Percentiles rank a stretch among this genome's conserved stretches.
These are phyloP conservation scores for Papilio xuthus DNA, from an alignment of 1,140 invertebrate species.

Conservation along the genomic window DNA sequence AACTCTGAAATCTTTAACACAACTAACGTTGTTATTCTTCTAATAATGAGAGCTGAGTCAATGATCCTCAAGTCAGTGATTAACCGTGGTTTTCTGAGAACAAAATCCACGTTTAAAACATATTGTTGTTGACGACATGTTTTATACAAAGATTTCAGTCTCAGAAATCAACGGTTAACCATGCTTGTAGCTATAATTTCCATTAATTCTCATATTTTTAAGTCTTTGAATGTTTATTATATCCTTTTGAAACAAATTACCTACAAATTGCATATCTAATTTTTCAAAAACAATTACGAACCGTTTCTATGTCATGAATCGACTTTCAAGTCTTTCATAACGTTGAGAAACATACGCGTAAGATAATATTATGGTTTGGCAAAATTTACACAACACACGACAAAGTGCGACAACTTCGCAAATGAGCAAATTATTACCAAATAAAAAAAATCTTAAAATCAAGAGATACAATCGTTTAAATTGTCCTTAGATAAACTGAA, in stretches of 20 bases:
- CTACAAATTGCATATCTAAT: neutral
- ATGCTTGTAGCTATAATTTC: neutral
- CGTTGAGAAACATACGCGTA: slow-evolving; percentile 17
- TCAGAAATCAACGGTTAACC: too few species aligned
- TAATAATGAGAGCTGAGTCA: neutral
- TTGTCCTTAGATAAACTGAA: too few species aligned
- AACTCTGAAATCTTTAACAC: too few species aligned
- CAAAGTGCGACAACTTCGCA: neutral
- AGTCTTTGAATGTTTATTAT: neutral
- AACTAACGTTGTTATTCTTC: too few species aligned
- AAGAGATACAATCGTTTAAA: neutral
- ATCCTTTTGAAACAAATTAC: neutral
- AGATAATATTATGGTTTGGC: slow-evolving; percentile 1
- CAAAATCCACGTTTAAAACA: too few species aligned
- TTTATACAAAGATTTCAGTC: too few species aligned
- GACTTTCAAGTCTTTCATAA: slow-evolving; percentile 22
- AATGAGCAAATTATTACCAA: neutral
- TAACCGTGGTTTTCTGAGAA: too few species aligned
- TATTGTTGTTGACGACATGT: too few species aligned
- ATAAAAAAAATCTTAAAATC: neutral
- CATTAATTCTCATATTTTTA: neutral
- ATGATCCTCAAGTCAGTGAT: too few species aligned
- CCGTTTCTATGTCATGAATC: neutral
- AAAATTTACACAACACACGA: slow-evolving; percentile 9
- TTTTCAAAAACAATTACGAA: neutral